Evolutionary conservation across 2,888 invertebrate species (phyloP), one percentile per base, ranked within the genome.

Genomic region (Erebia palarica): DNA sequence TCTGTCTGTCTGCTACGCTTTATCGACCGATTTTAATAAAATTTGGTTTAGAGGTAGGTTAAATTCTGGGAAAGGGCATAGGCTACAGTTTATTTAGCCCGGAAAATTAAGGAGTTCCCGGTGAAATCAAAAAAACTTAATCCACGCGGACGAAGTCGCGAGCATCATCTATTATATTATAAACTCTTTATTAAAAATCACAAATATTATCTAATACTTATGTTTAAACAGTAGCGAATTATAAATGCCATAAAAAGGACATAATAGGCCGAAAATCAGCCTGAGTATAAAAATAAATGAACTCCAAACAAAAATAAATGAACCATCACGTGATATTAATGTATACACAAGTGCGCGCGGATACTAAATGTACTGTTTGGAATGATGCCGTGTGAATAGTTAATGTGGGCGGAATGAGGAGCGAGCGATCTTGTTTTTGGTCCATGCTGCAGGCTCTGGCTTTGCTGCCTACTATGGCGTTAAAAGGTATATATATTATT

Each of bases 391-490:
- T 79, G 83, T 81, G 78, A 84, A 83, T 78, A 78, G 77, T 81
- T 81, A 73, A 78, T 80, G 76, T 80, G 74, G 72, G 74, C 86
- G 90, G 85, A 75, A 92, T 92, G 92, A 89, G 86, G 91, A 83
- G 85, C 87, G 89, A 87, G 75, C 81, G 88, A 78, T 85, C 87
- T 60, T 91, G 86, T 73, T 89, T 92, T 76, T 91, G 89, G 91
- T 87, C 89, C 68, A 85, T 92, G 87, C 87, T 92, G 63, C 92
- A 92, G 75, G 91, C 92, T 44, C 69, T 92, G 77, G 89, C 88
- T 70, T 81, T 92, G 75, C 78, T 92, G 74, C 92, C 92, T 0
- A 91, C 87, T 0, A 92, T 92, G 90, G 92, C 92, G 71, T 80
- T 91, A 55, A 92, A 90, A 88, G 92, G 92, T 92, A 78, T 84